Evolutionary conservation across 92 coral and sea anemone species (phyloP), one percentile per base, ranked within the genome.

Genomic region (Palythoa caribaeorum): DNA sequence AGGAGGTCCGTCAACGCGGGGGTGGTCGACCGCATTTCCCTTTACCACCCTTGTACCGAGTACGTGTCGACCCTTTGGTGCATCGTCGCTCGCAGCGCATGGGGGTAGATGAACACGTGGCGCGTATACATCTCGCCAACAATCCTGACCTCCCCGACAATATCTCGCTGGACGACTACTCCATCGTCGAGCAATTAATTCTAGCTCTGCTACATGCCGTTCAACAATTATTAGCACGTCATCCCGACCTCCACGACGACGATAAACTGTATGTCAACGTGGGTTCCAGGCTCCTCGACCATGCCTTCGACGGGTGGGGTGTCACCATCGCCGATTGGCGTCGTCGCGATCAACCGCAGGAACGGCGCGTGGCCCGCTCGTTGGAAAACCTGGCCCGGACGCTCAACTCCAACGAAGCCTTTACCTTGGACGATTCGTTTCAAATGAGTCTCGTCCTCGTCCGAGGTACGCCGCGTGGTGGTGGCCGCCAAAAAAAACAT

Each of bases 391-490:
- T 85, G 88, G 73, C 83, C 71, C 9, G 37, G 10, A 73, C 73
- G 88, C 88, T 85, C 81, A 85, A 85, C 16, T 85, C 88, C 53
- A 85, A 85, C 2, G 81, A 73, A 15, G 0, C 0, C 36, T 85
- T 85, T 70, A 38, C 21, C 0, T 2, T 85, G 88, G 88, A 85
- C 83, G 88, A 85, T 8, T 2, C 83, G 0, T 85, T 85, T 81
- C 81, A 85, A 50, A 81, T 85, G 71, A 20, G 83, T 19, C 73
- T 85, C 53, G 88, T 85, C 71, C 83, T 72, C 2, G 88, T 85
- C 3, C 83, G 88, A 0, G 71, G 71, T 2, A 40, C 47, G 47
- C 6, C 47, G 3, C 47, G 47, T 5, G 47, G 47, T 2, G 47
- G 47, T 2, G 47, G 47, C 28, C 28, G 28, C 28, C 28, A 28